Base-by-base conservation (phyloP, 2,113 vertebrate genomes). In the Ancistrus triradiatus region DNA sequence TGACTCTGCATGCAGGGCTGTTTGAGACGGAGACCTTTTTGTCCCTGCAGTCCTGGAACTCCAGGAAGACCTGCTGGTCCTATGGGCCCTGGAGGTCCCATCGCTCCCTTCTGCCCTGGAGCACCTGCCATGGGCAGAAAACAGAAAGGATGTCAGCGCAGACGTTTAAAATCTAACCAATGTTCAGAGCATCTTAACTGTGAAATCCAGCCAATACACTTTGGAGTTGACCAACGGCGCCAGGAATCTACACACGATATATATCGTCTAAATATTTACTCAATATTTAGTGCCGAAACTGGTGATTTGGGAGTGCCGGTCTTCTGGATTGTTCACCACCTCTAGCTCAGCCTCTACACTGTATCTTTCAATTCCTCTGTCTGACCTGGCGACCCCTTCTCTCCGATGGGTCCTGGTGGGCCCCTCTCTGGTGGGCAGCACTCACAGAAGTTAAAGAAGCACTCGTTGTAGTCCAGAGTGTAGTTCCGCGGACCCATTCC, bases 381-480 rank as follows among this genome's bases (percentile, higher is more conserved):
- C 42, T 65, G 88, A 97, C 94, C 95, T 84, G 81, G 74, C 42
- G 79, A 69, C 48, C 94, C 92, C 13, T 24, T 80, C 0, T 87
- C 81, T 28, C 94, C 94, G 0, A 67, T 79, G 13, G 87, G 86
- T 51, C 93, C 94, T 14, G 69, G 70, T 0, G 83, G 85, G 1
- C 91, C 92, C 9, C 7, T 57, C 1, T 76, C 43, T 7, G 89
- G 79, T 0, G 87, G 84, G 74, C 95, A 98, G 75, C 95, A 98
- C 65, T 90, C 92, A 56, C 94, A 98, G 73, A 94, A 85, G 77
- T 98, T 97, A 78, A 91, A 90, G 81, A 93, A 91, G 77, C 92
- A 94, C 68, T 92, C 91, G 0, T 80, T 87, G 1, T 88, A 75
- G 61, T 95, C 90, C 0, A 93, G 78, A 0, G 90, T 90, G 73